Percentiles rank a stretch among this genome's conserved stretches.
Evolutionary conservation across 2,113 vertebrate genomes (phyloP).

Genomic region (Naja naja): DNA sequence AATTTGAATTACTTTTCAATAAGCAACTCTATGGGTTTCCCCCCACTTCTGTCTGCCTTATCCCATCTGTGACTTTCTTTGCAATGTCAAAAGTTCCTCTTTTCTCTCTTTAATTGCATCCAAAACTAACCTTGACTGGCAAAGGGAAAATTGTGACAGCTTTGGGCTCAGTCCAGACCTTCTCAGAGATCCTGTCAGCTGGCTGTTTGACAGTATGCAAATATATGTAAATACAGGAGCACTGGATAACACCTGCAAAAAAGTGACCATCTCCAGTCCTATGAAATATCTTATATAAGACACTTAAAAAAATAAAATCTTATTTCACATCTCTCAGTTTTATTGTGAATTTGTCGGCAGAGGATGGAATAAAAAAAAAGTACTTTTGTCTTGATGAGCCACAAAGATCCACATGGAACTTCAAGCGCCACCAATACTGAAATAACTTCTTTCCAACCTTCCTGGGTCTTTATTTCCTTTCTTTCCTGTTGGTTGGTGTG

Average conservation of each 20-base stretch:
- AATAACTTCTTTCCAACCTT: constrained; percentile 74
- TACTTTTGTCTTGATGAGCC: constrained; percentile 67
- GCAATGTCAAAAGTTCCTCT: constrained; percentile 70
- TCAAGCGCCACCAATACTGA: constrained; percentile 61
- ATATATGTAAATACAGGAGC: constrained; percentile 80
- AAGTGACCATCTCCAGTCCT: constrained; percentile 72
- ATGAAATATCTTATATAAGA: constrained; percentile 55
- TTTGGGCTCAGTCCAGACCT: constrained; percentile 83
- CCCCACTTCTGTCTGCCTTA: constrained; percentile 43
- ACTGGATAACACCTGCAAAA: constrained; percentile 79
- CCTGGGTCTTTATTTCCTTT: constrained; percentile 65
- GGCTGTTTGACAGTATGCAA: constrained; percentile 82
- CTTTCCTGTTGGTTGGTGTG: constrained; percentile 55
- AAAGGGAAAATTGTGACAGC: constrained; percentile 85
- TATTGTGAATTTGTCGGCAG: constrained; percentile 76
- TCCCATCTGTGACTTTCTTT: constrained; percentile 41
- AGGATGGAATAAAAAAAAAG: constrained; percentile 58
- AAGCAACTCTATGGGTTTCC: neutral
- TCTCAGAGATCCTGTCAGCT: constrained; percentile 79
- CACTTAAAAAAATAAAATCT: constrained; percentile 33
- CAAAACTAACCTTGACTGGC: constrained; percentile 83
- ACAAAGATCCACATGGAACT: constrained; percentile 63
- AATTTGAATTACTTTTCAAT: neutral
- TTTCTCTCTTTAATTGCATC: constrained; percentile 71
- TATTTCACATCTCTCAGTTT: constrained; percentile 60